These are phyloP conservation scores for Pipistrellus pipistrellus DNA, from an alignment of 2,797 vertebrate species.

Conservation along the genomic window DNA sequence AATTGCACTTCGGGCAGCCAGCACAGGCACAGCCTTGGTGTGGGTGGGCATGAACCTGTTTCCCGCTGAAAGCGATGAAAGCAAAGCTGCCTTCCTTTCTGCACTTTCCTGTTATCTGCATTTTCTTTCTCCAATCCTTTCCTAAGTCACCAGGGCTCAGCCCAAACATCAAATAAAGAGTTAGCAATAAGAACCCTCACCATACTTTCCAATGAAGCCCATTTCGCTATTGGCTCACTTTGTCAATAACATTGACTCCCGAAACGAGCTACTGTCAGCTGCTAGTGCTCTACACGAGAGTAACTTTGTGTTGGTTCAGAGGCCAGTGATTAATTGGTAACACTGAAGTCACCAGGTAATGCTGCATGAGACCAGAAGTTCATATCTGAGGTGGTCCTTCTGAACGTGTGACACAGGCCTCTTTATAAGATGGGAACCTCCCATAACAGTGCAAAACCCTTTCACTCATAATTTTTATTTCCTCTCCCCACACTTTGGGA, in stretches of 20 bases:
- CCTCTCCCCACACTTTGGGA: neutral
- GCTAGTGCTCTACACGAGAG: neutral
- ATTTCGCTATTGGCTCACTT: slow-evolving; percentile 2
- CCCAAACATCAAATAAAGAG: neutral
- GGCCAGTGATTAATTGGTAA: neutral
- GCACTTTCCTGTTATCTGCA: neutral
- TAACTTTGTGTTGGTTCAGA: neutral
- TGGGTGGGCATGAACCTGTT: neutral
- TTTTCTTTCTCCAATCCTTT: neutral
- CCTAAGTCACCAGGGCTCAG: neutral
- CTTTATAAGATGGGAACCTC: neutral
- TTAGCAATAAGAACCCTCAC: neutral
- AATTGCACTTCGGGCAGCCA: neutral
- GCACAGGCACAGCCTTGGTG: neutral
- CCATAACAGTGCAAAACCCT: neutral
- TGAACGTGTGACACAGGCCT: neutral
- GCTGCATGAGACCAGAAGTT: neutral
- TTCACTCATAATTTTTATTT: slow-evolving; percentile 33
- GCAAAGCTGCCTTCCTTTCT: neutral
- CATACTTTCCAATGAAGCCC: neutral
- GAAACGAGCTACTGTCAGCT: neutral
- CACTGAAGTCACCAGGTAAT: neutral
- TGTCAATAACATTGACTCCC: slow-evolving; percentile 7
- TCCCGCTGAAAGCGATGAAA: slow-evolving; percentile 29
- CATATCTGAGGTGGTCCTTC: neutral